These are phyloP conservation scores for Rosalia funebris DNA, from an alignment of 2,888 invertebrate species.

Conservation along the genomic window DNA sequence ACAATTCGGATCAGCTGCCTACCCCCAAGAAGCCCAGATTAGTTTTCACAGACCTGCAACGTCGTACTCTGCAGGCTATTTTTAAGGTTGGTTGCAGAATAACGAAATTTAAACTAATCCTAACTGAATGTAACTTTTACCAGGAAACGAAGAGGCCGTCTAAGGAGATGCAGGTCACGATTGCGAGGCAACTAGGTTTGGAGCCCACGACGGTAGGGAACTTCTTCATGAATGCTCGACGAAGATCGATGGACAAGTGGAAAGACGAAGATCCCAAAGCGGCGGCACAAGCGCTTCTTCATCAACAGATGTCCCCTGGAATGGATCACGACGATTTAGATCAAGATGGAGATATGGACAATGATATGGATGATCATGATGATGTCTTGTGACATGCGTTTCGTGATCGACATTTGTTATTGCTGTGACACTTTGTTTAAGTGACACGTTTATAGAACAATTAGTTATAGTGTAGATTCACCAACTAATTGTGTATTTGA, in stretches of 20 bases:
- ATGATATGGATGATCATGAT: slow-evolving; percentile 68
- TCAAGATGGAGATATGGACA: slow-evolving; percentile 66
- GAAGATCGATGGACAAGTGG: slow-evolving; percentile 98
- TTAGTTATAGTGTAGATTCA: slow-evolving; percentile 54
- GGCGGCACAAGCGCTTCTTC: slow-evolving; percentile 60
- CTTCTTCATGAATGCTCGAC: slow-evolving; percentile 99
- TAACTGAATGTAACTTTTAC: slow-evolving; percentile 2
- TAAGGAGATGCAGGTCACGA: slow-evolving; percentile 99
- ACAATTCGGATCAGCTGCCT: slow-evolving; percentile 81
- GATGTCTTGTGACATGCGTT: slow-evolving; percentile 69
- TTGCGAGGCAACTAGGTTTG: slow-evolving; percentile 94
- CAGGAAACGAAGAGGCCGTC: slow-evolving; percentile 99
- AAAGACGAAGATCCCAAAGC: slow-evolving; percentile 88
- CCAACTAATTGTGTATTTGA: slow-evolving; percentile 50
- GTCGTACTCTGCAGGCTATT: slow-evolving; percentile 99
- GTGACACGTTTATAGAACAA: slow-evolving; percentile 57
- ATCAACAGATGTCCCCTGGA: slow-evolving; percentile 64
- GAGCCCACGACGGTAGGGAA: slow-evolving; percentile 99
- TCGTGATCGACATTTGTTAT: slow-evolving; percentile 64
- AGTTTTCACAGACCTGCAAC: slow-evolving; percentile 99
- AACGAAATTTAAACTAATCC: slow-evolving; percentile 1
- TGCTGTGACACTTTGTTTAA: slow-evolving; percentile 62
- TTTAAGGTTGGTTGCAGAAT: slow-evolving; percentile 84
- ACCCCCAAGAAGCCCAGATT: slow-evolving; percentile 99
- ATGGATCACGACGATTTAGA: slow-evolving; percentile 63